These are phyloP conservation scores for Matsumurasca onukii DNA, from an alignment of 1,140 invertebrate species.

Conservation along the genomic window DNA sequence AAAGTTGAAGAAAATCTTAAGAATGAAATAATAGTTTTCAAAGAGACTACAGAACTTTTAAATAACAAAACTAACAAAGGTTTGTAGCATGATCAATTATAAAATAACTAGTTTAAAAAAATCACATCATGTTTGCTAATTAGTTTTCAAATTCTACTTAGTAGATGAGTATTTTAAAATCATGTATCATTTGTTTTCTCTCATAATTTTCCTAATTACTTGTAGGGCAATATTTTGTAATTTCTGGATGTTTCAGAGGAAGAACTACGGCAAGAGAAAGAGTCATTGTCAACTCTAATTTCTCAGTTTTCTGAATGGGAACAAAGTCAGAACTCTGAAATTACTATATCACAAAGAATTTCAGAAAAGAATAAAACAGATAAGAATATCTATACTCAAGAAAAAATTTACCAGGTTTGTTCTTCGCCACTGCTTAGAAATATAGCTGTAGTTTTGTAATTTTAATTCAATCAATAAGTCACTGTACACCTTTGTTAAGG, in stretches of 20 bases:
- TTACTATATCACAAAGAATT: slow-evolving; percentile 53
- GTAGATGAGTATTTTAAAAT: too few species aligned
- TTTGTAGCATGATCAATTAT: slow-evolving; percentile 31
- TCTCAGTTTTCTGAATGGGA: slow-evolving; percentile 54
- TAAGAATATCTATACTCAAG: slow-evolving; percentile 50
- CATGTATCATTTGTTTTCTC: too few species aligned
- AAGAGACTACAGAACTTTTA: slow-evolving; percentile 14
- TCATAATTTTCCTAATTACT: too few species aligned
- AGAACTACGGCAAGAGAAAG: slow-evolving; percentile 48
- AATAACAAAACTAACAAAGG: slow-evolving; percentile 31
- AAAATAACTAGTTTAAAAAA: too few species aligned
- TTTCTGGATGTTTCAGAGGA: too few species aligned
- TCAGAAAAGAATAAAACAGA: slow-evolving; percentile 53
- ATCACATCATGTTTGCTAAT: too few species aligned
- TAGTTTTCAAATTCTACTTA: too few species aligned
- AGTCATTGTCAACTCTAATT: slow-evolving; percentile 48
- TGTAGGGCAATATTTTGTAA: too few species aligned
- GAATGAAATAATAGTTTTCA: background rate
- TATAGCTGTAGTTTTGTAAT: too few species aligned
- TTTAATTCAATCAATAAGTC: too few species aligned
- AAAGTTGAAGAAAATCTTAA: slow-evolving; percentile 33
- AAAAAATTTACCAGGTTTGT: slow-evolving; percentile 51
- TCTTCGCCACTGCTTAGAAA: too few species aligned
- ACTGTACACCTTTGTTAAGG: too few species aligned
- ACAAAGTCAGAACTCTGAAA: slow-evolving; percentile 51